Percentiles rank a stretch among this genome's conserved stretches.
phyloP scores from a whole-genome alignment of 2,888 invertebrate genomes.

The Embidobia sp. region DNA sequence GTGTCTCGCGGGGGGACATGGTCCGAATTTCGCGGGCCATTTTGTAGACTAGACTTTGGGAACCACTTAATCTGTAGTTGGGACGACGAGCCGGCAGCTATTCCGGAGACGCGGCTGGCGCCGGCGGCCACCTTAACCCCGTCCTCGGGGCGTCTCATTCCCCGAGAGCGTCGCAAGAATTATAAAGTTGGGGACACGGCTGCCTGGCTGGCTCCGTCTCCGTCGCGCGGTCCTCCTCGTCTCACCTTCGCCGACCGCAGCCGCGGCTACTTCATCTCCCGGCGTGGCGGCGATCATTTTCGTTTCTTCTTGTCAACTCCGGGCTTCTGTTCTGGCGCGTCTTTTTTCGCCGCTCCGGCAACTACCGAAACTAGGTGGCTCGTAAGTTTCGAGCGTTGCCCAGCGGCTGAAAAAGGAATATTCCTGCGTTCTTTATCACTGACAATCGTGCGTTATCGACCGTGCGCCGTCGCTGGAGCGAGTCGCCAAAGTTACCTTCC shows the following conservation, averaged over 20 bases:
- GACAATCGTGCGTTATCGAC: constrained; percentile 61
- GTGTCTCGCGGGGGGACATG: constrained; percentile 3
- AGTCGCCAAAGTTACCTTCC: constrained; percentile 26
- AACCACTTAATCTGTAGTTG: constrained; percentile 77
- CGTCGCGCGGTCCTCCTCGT: constrained; percentile 41
- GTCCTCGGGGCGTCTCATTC: constrained; percentile 75
- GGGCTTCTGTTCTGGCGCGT: constrained; percentile 33
- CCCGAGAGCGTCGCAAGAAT: constrained; percentile 81
- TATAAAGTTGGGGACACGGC: constrained; percentile 79
- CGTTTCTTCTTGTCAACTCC: constrained; percentile 59
- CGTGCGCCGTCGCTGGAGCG: constrained; percentile 16
- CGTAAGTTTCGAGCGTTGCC: constrained; percentile 60
- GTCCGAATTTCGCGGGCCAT: constrained; percentile 60
- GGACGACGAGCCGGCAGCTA: too few species aligned
- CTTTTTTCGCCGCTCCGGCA: constrained; percentile 42
- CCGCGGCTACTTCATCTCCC: constrained; percentile 63
- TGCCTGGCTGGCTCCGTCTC: constrained; percentile 51
- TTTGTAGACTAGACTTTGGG: constrained; percentile 68
- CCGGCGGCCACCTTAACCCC: constrained; percentile 79
- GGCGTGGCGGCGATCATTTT: constrained; percentile 59
- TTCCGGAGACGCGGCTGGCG: constrained; percentile 80
- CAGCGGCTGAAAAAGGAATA: constrained; percentile 57
- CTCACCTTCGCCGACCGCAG: constrained; percentile 58
- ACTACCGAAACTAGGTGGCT: constrained; percentile 64
- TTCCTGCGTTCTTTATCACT: constrained; percentile 59